These are phyloP conservation scores for Rhabdornis inornatus DNA, from an alignment of 2,113 vertebrate genomes.

Conservation along the genomic window DNA sequence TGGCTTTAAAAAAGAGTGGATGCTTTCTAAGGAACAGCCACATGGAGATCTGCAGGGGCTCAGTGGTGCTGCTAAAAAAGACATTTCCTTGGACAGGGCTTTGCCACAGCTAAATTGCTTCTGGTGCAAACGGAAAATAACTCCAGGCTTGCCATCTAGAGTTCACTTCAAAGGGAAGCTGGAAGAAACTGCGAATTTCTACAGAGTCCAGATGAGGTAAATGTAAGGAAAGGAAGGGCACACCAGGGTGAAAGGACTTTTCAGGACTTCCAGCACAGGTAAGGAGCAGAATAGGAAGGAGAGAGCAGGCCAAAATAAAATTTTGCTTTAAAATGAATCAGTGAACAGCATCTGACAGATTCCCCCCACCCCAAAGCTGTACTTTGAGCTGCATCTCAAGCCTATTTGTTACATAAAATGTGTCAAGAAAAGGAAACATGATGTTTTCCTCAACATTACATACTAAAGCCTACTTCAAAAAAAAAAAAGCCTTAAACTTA, in stretches of 20 bases:
- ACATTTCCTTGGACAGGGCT: background rate
- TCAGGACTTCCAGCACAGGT: background rate
- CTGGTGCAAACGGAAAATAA: background rate
- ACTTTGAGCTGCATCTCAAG: background rate
- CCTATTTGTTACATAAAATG: background rate
- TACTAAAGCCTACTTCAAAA: background rate
- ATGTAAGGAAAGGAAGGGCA: background rate
- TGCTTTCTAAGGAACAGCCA: slow-evolving; percentile 11
- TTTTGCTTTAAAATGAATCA: background rate
- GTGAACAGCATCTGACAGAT: background rate
- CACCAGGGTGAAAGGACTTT: background rate
- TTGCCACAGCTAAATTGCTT: background rate
- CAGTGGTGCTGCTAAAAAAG: background rate
- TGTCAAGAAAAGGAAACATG: background rate
- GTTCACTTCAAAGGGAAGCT: background rate
- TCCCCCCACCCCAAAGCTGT: background rate
- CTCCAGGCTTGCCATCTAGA: background rate
- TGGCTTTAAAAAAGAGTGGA: background rate
- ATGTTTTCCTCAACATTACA: background rate
- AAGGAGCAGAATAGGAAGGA: background rate
- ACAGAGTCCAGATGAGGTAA: background rate
- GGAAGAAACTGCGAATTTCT: background rate
- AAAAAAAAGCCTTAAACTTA: background rate
- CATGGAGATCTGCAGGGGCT: background rate
- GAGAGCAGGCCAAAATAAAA: background rate